Evolutionary conservation across 2,113 vertebrate species (phyloP).

Genomic region (Phycodurus eques): DNA sequence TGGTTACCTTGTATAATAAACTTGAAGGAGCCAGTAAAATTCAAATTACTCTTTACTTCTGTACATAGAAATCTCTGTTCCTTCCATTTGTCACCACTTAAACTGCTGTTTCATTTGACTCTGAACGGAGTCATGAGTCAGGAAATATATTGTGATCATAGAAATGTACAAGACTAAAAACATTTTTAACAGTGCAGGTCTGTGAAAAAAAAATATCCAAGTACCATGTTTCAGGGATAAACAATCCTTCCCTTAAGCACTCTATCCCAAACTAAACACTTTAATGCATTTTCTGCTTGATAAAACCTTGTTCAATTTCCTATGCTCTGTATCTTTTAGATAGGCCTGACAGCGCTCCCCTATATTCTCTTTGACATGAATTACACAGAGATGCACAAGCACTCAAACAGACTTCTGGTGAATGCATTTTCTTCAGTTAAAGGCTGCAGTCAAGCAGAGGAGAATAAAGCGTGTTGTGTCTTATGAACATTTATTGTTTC

Average conservation of each 20-base stretch:
- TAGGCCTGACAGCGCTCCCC: constrained; percentile 18
- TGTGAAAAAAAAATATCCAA: constrained; percentile 1
- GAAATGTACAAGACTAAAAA: neutral
- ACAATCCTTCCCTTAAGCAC: constrained; percentile 34
- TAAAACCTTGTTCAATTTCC: constrained; percentile 62
- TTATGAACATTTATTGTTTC: constrained; percentile 68
- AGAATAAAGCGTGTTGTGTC: constrained; percentile 47
- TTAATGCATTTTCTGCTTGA: constrained; percentile 59
- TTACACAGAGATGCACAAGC: constrained; percentile 35
- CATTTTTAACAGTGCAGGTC: constrained; percentile 10
- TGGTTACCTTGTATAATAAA: neutral
- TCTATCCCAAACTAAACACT: constrained; percentile 38
- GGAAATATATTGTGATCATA: constrained; percentile 13
- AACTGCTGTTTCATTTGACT: constrained; percentile 29
- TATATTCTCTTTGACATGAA: constrained; percentile 26
- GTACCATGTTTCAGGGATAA: constrained; percentile 48
- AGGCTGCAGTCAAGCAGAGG: constrained; percentile 40
- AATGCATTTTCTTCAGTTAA: constrained; percentile 65
- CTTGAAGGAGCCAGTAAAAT: constrained; percentile 4
- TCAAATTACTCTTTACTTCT: constrained; percentile 32
- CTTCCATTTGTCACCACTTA: constrained; percentile 3
- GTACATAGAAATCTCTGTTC: neutral
- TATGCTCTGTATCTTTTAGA: constrained; percentile 33
- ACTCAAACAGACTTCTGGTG: constrained; percentile 42
- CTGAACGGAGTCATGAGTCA: neutral